Evolutionary conservation across 2,888 invertebrate species (phyloP), one percentile per base, ranked within the genome.

Genomic region (Ectemnius continuus): DNA sequence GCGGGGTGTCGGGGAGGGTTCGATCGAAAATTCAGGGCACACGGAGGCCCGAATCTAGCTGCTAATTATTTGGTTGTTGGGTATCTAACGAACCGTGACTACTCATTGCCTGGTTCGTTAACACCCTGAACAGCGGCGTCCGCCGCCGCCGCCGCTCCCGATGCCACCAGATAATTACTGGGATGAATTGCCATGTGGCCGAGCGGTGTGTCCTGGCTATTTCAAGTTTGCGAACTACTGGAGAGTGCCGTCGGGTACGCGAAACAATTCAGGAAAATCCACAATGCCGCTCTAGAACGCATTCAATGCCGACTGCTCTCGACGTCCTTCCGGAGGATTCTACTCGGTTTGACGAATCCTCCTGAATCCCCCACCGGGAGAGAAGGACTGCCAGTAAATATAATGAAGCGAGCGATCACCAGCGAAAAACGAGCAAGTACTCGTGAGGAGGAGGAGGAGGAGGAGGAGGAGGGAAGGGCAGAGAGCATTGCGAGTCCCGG

Each of bases 21-120:
- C 57, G 60, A 57, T 76, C 66, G 69, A 47, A 78, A 78, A 76
- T 78, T 67, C 56, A 36, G 67, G 61, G 45, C 71, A 59, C 79
- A 61, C 52, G 77, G 73, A 68, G 70, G 70, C 70, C 63, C 66
- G 61, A 80, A 76, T 73, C 70, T 58, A 67, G 68, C 62, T 63
- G 79, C 80, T 85, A 85, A 87, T 87, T 86, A 88, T 86, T 85
- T 86, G 85, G 81, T 84, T 85, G 84, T 82, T 85, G 86, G 77
- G 84, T 81, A 81, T 85, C 78, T 84, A 87, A 87, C 85, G 87
- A 86, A 84, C 84, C 84, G 79, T 84, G 79, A 82, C 85, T 80
- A 81, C 82, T 85, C 82, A 85, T 85, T 86, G 82, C 80, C 80
- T 84, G 86, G 86, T 86, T 87, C 86, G 86, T 87, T 87, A 87